Evolutionary conservation across 2,113 vertebrate species (phyloP).

Genomic region (Colius striatus): DNA sequence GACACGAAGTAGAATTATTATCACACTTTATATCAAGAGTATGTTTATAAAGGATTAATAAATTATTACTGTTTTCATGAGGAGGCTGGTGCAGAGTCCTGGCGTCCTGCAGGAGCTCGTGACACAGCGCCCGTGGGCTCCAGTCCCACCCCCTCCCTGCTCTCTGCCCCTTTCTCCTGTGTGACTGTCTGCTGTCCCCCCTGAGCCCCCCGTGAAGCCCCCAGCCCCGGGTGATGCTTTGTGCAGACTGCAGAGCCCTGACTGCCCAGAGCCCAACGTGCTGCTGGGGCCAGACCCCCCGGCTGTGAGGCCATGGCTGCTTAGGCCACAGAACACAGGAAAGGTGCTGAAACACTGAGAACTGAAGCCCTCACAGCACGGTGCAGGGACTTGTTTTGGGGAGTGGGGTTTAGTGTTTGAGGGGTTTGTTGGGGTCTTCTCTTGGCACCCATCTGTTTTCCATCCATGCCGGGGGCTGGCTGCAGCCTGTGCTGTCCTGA

Average conservation of each 20-base stretch:
- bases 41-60: conserved; percentile 49
- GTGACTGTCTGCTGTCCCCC: too few relatives aligned
- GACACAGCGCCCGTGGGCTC: too few relatives aligned
- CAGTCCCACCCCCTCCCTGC: too few relatives aligned
- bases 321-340: background rate
- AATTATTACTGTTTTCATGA: conserved; percentile 49
- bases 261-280: too few relatives aligned
- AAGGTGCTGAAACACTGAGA: conserved; percentile 62
- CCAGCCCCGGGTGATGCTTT: too few relatives aligned
- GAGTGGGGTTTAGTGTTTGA: background rate
- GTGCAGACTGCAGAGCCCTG: too few relatives aligned
- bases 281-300: too few relatives aligned
- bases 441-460: conserved; percentile 71
- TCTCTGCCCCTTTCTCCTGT: too few relatives aligned
- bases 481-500: background rate
- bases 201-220: too few relatives aligned
- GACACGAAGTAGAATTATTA: background rate
- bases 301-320: too few relatives aligned
- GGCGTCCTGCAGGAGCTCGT: background rate
- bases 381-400: conserved; percentile 60
- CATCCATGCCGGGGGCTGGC: conserved; percentile 19
- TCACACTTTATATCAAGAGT: conserved; percentile 23
- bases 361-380: background rate
- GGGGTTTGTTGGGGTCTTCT: background rate
- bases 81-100: background rate